These are phyloP conservation scores for Drosophila nr. fundita DNA, from an alignment of 2,888 invertebrate genomes.

Conservation along the genomic window DNA sequence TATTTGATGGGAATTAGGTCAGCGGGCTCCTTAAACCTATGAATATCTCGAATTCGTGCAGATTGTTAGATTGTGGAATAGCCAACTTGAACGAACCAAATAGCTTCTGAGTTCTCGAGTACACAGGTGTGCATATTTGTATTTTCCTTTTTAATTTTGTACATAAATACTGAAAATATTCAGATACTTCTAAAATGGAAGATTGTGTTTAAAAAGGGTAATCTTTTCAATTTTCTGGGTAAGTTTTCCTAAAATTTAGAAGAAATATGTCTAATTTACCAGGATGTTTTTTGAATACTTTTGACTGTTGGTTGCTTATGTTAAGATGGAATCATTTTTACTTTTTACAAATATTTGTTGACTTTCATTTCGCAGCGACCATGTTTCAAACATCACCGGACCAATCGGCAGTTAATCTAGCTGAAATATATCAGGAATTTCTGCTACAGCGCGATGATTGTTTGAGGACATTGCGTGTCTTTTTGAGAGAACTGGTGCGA, in stretches of 20 bases:
- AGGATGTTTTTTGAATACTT: no score
- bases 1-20: no score
- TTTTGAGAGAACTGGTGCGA: conserved; percentile 95
- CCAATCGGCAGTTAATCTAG: conserved; percentile 92
- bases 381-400: conserved; percentile 95
- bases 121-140: background rate
- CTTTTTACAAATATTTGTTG: background rate
- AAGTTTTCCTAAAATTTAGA: no score
- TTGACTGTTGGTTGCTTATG: no score
- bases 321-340: background rate
- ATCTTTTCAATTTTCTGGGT: no score
- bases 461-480: conserved; percentile 92
- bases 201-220: no score
- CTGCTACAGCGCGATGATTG: conserved; percentile 95
- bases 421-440: conserved; percentile 94
- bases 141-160: background rate
- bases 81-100: no score
- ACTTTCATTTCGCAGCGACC: conserved; percentile 86
- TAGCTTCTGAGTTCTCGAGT: background rate
- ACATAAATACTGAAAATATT: background rate
- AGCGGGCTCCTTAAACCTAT: background rate
- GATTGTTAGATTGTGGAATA: no score
- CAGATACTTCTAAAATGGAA: no score
- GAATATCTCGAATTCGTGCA: background rate
- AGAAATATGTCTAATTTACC: no score